Base-by-base conservation (phyloP, 2,113 vertebrate species). In the Brachyistius frenatus region DNA sequence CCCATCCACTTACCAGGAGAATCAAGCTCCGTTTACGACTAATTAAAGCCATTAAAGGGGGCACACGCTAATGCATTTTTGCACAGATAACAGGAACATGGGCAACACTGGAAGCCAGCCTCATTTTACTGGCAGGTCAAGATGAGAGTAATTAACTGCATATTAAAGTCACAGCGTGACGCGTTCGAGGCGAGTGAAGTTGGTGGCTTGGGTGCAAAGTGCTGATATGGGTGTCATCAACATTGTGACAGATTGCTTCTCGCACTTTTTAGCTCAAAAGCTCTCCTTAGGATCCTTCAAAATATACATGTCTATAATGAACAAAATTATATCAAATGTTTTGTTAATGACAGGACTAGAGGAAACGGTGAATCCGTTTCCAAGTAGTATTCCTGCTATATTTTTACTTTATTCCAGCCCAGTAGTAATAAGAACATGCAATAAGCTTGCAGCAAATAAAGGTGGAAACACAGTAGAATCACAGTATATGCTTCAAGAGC, bases 11-110 rank as follows among this genome's bases (percentile, higher is more conserved):
- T 91, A 89, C 81, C 84, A 47, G 78, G 78, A 72, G 86, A 86
- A 92, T 90, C 83, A 83, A 23, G 83, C 86, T 89, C 70, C 64
- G 65, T 93, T 92, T 90, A 88, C 83, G 58, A 89, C 86, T 93
- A 93, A 93, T 93, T 94, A 94, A 93, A 91, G 86, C 85, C 78
- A 84, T 92, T 93, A 91, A 86, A 86, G 60, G 83, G 80, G 85
- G 55, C 78, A 78, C 82, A 78, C 33, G 69, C 86, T 93, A 89
- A 91, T 91, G 78, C 81, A 47, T 78, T 91, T 88, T 76, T 75
- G 71, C 66, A 69, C 76, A 80, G 90, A 93, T 94, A 91, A 90
- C 70, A 76, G 88, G 83, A 81, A 79, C 83, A 81, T 32, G 62
- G 78, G 73, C 56, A 47, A 73, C 79, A 32, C 31, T 60, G 71